Evolutionary conservation across 1,140 invertebrate genomes (phyloP).

Genomic region (Aphelenchoides avenae): DNA sequence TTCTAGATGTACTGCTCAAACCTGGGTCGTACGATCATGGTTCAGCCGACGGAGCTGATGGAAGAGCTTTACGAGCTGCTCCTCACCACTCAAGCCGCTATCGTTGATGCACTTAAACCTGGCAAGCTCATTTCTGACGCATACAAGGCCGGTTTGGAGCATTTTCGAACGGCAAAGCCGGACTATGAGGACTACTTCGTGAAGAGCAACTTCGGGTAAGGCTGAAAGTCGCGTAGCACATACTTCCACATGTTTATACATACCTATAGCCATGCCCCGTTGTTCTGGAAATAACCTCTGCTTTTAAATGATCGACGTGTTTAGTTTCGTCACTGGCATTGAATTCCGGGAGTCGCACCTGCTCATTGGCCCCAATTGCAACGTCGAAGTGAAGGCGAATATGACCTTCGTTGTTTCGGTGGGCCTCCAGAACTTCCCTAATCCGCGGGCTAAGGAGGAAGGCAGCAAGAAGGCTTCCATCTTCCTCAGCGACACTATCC

Average conservation of each 20-base stretch:
- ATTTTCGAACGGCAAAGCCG: conserved; percentile 81
- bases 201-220: conserved; percentile 79
- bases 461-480: conserved; percentile 85
- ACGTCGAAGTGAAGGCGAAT: conserved; percentile 72
- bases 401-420: conserved; percentile 97
- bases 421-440: conserved; percentile 80
- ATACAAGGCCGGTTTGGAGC: conserved; percentile 76
- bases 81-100: conserved; percentile 81
- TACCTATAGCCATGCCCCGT: neutral
- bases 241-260: conserved; percentile 2
- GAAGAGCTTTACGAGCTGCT: conserved; percentile 86
- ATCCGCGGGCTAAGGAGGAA: conserved; percentile 75
- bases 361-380: conserved; percentile 82
- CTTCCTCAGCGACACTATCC: conserved; percentile 91
- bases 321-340: conserved; percentile 85
- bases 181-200: conserved; percentile 82
- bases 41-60: conserved; percentile 78
- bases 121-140: conserved; percentile 81
- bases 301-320: conserved; percentile 11
- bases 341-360: conserved; percentile 93
- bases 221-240: too few species aligned
- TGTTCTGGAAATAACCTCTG: neutral
- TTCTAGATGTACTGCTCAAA: conserved; percentile 87
- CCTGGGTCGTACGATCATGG: conserved; percentile 90
- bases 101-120: conserved; percentile 77